phyloP scores from a whole-genome alignment of 2,797 vertebrate species.

The Fratercula arctica region DNA sequence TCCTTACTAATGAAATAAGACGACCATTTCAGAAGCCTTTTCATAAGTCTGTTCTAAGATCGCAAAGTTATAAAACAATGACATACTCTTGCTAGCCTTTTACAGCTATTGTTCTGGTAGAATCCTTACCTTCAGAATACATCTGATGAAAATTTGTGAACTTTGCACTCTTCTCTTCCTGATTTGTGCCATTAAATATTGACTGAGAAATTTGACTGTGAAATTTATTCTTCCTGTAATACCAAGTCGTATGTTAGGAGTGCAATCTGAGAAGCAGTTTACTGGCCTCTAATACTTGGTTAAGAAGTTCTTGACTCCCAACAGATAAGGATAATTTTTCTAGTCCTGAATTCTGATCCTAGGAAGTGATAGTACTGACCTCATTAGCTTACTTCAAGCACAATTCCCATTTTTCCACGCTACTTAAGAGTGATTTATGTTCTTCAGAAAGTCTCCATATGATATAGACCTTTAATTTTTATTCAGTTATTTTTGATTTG shows the following conservation, averaged over 20 bases:
- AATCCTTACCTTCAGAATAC: neutral
- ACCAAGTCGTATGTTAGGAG: neutral
- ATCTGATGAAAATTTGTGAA: neutral
- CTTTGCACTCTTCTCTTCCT: neutral
- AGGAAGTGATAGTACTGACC: constrained; percentile 21
- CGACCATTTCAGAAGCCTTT: neutral
- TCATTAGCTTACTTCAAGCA: constrained; percentile 37
- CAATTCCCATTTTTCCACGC: constrained; percentile 15
- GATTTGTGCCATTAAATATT: neutral
- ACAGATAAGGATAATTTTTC: constrained; percentile 45
- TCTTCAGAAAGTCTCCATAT: neutral
- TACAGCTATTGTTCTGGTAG: neutral
- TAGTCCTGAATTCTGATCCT: constrained; percentile 49
- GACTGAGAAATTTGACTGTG: neutral
- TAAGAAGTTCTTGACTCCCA: constrained; percentile 49
- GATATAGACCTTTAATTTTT: neutral
- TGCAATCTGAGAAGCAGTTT: constrained; percentile 37
- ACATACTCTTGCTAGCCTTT: neutral
- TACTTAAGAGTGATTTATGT: neutral
- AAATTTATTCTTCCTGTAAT: neutral
- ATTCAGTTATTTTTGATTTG: neutral
- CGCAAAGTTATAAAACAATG: neutral
- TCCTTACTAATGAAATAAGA: neutral
- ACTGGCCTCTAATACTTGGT: neutral
- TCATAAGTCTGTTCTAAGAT: neutral